Evolutionary conservation across 2,113 vertebrate species (phyloP).

Genomic region (Pithys albifrons): DNA sequence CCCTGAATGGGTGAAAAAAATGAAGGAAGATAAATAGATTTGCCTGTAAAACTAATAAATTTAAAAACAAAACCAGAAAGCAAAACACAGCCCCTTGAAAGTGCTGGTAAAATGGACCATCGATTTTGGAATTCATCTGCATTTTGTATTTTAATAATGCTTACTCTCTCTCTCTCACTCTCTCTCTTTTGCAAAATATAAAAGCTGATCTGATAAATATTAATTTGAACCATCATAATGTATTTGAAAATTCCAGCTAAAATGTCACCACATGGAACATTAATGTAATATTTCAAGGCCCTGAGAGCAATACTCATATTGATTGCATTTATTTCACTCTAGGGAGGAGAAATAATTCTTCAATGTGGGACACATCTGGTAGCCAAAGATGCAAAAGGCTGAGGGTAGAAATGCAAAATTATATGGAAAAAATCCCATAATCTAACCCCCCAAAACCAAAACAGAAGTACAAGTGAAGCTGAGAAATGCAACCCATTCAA

Average conservation of each 20-base stretch:
- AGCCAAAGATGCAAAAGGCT: conserved; percentile 96
- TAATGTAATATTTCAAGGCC: conserved; percentile 99
- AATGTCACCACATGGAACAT: conserved; percentile 99
- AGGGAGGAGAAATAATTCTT: conserved; percentile 99
- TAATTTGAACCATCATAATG: conserved; percentile 99
- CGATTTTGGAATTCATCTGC: conserved; percentile 87
- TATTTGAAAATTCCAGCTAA: conserved; percentile 99
- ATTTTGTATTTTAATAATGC: conserved; percentile 95
- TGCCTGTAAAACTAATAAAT: conserved; percentile 84
- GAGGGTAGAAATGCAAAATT: conserved; percentile 97
- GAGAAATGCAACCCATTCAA: background rate
- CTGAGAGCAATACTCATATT: conserved; percentile 99
- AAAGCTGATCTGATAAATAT: conserved; percentile 99
- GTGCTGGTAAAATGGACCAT: conserved; percentile 86
- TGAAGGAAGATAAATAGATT: conserved; percentile 76
- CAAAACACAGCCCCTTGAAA: conserved; percentile 80
- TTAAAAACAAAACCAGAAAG: conserved; percentile 83
- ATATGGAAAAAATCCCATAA: conserved; percentile 81
- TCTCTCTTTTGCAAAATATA: conserved; percentile 99
- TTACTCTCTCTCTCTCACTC: conserved; percentile 74
- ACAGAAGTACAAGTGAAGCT: conserved; percentile 38
- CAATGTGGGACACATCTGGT: conserved; percentile 99
- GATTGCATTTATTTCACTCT: conserved; percentile 99
- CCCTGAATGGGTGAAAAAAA: conserved; percentile 56
- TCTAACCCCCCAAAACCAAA: conserved; percentile 50